Evolutionary conservation across 2,113 vertebrate genomes (phyloP), one percentile per base, ranked within the genome.

Genomic region (Alces alces): DNA sequence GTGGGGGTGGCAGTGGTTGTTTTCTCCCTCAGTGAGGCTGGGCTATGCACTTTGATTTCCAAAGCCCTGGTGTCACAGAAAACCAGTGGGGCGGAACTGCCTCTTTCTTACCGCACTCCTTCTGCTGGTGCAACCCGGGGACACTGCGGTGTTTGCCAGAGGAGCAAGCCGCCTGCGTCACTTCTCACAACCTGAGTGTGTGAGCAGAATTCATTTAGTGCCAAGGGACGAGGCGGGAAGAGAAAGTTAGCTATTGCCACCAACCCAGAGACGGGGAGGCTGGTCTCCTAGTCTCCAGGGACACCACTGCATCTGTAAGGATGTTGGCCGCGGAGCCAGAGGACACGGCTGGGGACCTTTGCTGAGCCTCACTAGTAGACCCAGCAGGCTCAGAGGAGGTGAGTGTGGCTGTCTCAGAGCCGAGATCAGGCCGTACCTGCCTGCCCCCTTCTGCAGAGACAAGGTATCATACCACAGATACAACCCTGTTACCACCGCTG

Each of bases 111-210:
- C 98, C 30, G 93, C 97, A 94, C 97, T 93, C 86, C 93, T 58
- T 1, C 2, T 50, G 88, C 64, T 33, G 8, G 82, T 13, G 88
- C 79, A 90, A 73, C 70, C 80, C 91, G 3, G 33, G 55, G 93
- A 91, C 50, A 82, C 96, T 97, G 98, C 97, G 21, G 98, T 60
- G 86, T n/a, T 79, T 21, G 16, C 2, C 28, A 28, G 91, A 86
- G 95, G 96, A 33, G 78, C 8, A 30, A 78, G 93, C 92, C 1
- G 14, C 80, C 97, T 27, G 7, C 73, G 1, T 43, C 86, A 8
- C 95, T 58, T 61, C 91, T 11, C 95, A 90, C 25, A 5, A 50
- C 14, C 12, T 2, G 78, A 83, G 82, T 60, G 1, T 87, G 89
- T 93, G 97, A 82, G 86, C 36, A 19, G 97, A 97, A 82, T 83